Evolutionary conservation across 2,113 vertebrate species (phyloP).

Genomic region (Poeciliopsis prolifica): DNA sequence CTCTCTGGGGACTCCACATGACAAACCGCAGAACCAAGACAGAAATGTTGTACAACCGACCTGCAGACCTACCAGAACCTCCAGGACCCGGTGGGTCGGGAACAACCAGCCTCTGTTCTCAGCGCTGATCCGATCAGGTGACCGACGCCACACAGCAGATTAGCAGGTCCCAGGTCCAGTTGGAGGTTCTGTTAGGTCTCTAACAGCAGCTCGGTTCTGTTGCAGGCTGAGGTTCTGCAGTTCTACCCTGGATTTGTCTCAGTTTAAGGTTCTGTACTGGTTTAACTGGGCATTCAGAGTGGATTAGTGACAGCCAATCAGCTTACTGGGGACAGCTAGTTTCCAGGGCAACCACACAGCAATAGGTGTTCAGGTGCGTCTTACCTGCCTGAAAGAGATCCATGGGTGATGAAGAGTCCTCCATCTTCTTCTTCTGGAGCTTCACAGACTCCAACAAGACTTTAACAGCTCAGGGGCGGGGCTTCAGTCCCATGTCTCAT

Average conservation of each 20-base stretch:
- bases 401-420: conserved; percentile 35
- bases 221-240: neutral
- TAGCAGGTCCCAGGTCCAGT: neutral
- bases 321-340: neutral
- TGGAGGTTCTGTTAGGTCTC: neutral
- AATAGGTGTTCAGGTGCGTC: neutral
- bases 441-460: neutral
- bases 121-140: conserved; percentile 10
- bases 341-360: neutral
- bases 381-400: conserved; percentile 41
- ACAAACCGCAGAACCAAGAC: no score
- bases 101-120: neutral
- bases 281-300: neutral
- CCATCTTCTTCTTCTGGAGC: conserved; percentile 40
- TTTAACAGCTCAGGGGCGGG: neutral
- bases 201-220: neutral
- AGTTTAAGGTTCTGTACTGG: neutral
- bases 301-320: neutral
- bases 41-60: no score
- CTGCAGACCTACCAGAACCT: neutral
- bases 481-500: no score
- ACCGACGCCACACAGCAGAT: conserved; percentile 11
- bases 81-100: neutral
- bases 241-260: neutral
- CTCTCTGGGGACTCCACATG: no score